Percentiles rank a stretch among this genome's conserved stretches.
Conservation (phyloP, 2,888 invertebrate species). For the Epinotia bilunana region DNA sequence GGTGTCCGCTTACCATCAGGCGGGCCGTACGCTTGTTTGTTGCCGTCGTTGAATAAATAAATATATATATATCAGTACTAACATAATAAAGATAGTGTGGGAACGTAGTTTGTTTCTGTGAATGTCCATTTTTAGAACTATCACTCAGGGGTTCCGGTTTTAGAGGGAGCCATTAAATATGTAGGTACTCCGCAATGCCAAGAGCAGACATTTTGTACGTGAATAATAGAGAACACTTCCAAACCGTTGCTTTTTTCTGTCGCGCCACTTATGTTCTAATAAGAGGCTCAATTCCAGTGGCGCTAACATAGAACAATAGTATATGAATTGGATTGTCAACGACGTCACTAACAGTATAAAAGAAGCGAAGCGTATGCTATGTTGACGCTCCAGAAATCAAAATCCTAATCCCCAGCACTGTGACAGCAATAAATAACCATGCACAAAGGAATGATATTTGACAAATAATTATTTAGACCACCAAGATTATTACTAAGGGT, state of each 20-base stretch:
- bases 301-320: neutral
- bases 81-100: neutral
- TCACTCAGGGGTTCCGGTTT: constrained; percentile 23
- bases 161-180: constrained; percentile 37
- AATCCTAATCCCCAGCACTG: too few relatives aligned
- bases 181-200: constrained; percentile 14
- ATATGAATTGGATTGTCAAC: neutral
- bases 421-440: too few relatives aligned
- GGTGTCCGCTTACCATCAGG: too few relatives aligned
- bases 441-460: too few relatives aligned
- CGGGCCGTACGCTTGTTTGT: too few relatives aligned
- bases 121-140: constrained; percentile 14
- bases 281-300: neutral
- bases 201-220: constrained; percentile 18
- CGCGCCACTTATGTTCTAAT: constrained; percentile 13
- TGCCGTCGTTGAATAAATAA: too few relatives aligned
- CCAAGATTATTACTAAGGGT: too few relatives aligned
- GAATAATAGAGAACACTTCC: constrained; percentile 35
- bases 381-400: too few relatives aligned
- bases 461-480: too few relatives aligned
- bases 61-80: too few relatives aligned
- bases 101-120: neutral
- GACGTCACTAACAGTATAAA: too few relatives aligned
- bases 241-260: constrained; percentile 27
- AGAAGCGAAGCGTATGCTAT: too few relatives aligned